Percentiles rank a stretch among this genome's conserved stretches.
Conservation (phyloP, 2,797 vertebrate genomes). For the Pseudomugil gertrudae region DNA sequence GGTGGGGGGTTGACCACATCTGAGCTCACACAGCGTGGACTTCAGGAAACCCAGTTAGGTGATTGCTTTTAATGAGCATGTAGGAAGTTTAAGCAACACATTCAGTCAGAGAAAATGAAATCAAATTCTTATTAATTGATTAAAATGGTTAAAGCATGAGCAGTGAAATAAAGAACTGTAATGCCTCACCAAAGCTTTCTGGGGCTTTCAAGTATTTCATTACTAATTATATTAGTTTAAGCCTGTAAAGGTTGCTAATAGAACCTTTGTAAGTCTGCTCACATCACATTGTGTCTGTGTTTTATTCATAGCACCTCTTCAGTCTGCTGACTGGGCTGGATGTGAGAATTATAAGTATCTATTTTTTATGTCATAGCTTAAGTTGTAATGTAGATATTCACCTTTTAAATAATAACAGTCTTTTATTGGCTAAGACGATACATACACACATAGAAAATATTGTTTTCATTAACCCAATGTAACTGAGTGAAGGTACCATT, state of each 20-base stretch:
- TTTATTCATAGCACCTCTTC: neutral
- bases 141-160: constrained; percentile 41
- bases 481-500: neutral
- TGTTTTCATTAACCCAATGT: neutral
- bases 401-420: too few relatives aligned
- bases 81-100: constrained; percentile 40
- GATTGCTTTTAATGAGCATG: constrained; percentile 40
- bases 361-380: neutral
- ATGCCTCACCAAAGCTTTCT: constrained; percentile 15
- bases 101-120: constrained; percentile 49
- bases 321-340: neutral
- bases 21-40: constrained; percentile 33
- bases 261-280: neutral
- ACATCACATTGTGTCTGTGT: constrained; percentile 1
- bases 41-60: constrained; percentile 43
- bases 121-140: constrained; percentile 70
- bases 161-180: constrained; percentile 35
- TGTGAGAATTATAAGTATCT: neutral
- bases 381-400: neutral
- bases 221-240: constrained; percentile 34
- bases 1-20: constrained; percentile 3
- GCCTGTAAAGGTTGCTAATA: constrained; percentile 21
- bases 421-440: neutral
- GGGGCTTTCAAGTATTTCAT: constrained; percentile 25
- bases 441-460: neutral